Evolutionary conservation across 1,140 invertebrate genomes (phyloP), one percentile per base, ranked within the genome.

Genomic region (Drosophila varians): DNA sequence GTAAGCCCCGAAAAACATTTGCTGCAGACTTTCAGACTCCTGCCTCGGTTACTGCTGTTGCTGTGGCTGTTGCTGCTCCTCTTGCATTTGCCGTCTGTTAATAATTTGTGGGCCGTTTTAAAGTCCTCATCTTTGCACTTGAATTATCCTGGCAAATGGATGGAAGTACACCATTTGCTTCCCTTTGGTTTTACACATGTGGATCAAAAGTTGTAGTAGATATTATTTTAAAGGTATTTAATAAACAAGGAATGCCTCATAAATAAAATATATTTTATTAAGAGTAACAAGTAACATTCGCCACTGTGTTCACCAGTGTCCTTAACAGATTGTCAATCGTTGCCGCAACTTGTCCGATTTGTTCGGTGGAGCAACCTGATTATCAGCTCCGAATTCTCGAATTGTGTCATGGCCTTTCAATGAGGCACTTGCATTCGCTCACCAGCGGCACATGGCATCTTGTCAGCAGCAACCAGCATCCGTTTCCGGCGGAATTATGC

Each of bases 401-500:
- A 34, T 45, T 55, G 42, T 28, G 16, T 47, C 26, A 26, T 19
- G 36, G 14, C 31, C 34, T 19, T 16, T 28, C 23, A 45, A 18
- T 51, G 7, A 19, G 18, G 12, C 62, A 64, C 62, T 73, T 60
- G 52, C 55, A 38, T 54, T 65, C 40, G 45, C 57, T 69, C 34
- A 19, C 42, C 42, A 60, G 51, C 36, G 46, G 66, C 51, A 54
- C 53, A 58, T 49, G 57, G 62, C 70, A 56, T 55, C 28, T 31
- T 65, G 69, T 74, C 23, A 31, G 66, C 62, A 66, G 38, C 47
- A 55, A 38, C 40, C 75, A 80, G 80, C 80, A 74, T 86, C 80
- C 80, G 80, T 62, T 73, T 73, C 69, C 70, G 69, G 71, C 82
- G 82, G 82, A 86, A 86, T 62, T 80, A 76, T 87, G 80, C 72